phyloP scores from a whole-genome alignment of 1,140 invertebrate genomes.

The Cherax destructor region DNA sequence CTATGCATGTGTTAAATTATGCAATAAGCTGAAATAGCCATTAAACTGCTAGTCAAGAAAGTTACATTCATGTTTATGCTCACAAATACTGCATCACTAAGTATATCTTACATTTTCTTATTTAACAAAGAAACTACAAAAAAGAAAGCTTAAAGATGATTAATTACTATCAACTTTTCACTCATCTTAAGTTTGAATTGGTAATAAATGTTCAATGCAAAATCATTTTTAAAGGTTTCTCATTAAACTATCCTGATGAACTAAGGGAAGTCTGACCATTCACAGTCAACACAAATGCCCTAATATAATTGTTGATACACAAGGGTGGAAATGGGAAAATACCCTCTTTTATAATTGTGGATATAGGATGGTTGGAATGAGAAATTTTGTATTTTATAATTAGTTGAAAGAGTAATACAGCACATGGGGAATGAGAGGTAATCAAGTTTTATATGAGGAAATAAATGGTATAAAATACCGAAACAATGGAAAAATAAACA shows the following conservation, averaged over 20 bases:
- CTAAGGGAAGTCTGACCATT: background rate
- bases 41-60: background rate
- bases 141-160: background rate
- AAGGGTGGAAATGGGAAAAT: no score
- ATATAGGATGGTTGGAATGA: no score
- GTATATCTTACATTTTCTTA: background rate
- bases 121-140: background rate
- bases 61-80: no score
- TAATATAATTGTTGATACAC: background rate
- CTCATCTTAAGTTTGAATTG: background rate
- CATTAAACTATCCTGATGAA: background rate
- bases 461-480: no score
- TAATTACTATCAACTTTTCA: background rate
- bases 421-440: no score
- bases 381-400: no score
- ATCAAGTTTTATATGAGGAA: no score
- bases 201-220: background rate
- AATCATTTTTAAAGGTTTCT: background rate
- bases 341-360: no score
- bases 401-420: no score
- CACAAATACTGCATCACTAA: background rate
- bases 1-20: background rate
- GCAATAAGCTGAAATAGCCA: background rate
- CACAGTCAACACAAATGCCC: background rate
- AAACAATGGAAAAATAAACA: no score